Base-by-base conservation (phyloP, 2,888 invertebrate species). In the Phrixothrix hirtus region DNA sequence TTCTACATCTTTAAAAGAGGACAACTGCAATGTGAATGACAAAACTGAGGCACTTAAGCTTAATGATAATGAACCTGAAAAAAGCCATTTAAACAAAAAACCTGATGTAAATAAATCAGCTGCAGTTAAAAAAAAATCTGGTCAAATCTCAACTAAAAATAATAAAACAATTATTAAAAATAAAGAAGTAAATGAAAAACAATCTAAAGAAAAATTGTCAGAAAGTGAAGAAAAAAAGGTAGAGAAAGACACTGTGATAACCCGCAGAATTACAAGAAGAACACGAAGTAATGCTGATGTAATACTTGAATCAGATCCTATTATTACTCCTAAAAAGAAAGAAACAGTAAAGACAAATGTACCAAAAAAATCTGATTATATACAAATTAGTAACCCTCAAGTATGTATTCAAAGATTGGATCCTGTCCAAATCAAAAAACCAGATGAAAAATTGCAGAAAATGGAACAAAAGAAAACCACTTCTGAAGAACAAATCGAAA, bases 221-320 rank as follows among this genome's bases (percentile, higher is more conserved):
- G 21, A 34, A 12, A 15, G 6, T 9, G 14, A 30, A 12, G 10
- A 15, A 12, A 29, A 44, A 25, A 10, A 14, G 10, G n/a, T 11
- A 17, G 13, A 9, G 1, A 35, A 34, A 10, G 27, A 25, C 6
- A 25, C 11, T 26, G 26, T 13, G n/a, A 12, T 15, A 10, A 34
- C 26, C 11, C 27, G 36, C 29, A 16, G 45, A 7, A 16, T 39
- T 15, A 51, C 45, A 9, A 38, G 51, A 30, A 17, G 45, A 14
- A 51, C 51, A 11, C 27, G 51, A 25, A 46, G 41, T 21, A 45
- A 16, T 25, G 31, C 30, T 1, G 38, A 38, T 13, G 26, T 5
- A 21, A 5, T 21, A 7, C 21, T 21, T 7, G 21, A 21, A 21
- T 5, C 21, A 3, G 21, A 21, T 21, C 7, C 21, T 5, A 7